Evolutionary conservation across 2,113 vertebrate genomes (phyloP).

Genomic region (Leucopternis melanops): DNA sequence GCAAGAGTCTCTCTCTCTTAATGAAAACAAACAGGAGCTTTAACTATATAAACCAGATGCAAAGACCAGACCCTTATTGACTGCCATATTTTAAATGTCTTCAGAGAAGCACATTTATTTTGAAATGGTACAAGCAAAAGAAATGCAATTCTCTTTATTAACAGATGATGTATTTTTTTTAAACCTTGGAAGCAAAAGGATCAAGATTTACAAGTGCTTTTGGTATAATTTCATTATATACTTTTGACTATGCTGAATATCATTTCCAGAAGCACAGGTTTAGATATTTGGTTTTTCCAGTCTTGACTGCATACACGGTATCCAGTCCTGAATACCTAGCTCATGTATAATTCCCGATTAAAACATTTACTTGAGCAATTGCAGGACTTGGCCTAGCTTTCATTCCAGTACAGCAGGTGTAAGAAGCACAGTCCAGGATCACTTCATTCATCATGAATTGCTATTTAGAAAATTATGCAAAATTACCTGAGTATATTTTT

Average conservation of each 20-base stretch:
- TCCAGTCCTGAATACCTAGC: background rate
- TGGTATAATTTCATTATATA: background rate
- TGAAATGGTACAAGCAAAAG: background rate
- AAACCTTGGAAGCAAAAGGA: background rate
- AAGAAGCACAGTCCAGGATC: background rate
- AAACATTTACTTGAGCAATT: background rate
- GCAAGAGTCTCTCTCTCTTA: background rate
- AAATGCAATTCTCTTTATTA: slow-evolving; percentile 26
- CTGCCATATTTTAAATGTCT: background rate
- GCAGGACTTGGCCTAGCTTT: background rate
- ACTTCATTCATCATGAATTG: background rate
- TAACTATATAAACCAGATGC: background rate
- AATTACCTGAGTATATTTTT: background rate
- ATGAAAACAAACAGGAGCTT: background rate
- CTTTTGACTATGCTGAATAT: background rate
- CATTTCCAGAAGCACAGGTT: slow-evolving; percentile 13
- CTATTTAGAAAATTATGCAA: slow-evolving; percentile 14
- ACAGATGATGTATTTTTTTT: background rate
- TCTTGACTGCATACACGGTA: background rate
- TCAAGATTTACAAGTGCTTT: slow-evolving; percentile 2
- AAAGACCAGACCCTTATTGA: background rate
- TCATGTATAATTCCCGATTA: background rate
- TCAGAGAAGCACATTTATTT: slow-evolving; percentile 35
- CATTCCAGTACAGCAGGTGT: background rate
- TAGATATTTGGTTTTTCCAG: background rate